Evolutionary conservation across 1,140 invertebrate genomes (phyloP), one percentile per base, ranked within the genome.

Genomic region (Dinoponera quadriceps): DNA sequence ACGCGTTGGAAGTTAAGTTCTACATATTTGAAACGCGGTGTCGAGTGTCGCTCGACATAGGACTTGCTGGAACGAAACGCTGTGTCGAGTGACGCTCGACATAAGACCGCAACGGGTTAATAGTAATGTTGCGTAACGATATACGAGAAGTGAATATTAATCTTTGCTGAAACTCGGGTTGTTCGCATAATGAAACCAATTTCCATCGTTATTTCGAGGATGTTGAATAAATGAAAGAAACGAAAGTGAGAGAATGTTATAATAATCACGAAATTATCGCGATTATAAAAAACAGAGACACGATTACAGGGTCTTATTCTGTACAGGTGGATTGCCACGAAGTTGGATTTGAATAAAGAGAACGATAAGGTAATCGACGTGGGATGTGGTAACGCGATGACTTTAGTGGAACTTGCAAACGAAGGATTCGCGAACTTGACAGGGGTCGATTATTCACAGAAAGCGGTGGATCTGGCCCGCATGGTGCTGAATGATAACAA

Each of bases 331-430:
- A 92, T 94, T 25, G 78, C 48, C 7, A 77, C 88, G 0, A 84
- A 91, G 54, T 57, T 93, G 4, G 82, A 90, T 29, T 66, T 93
- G 22, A 83, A 90, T 7, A 92, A 89, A 49, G 87, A 95, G 90
- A 84, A 93, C 4, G 93, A 94, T 44, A 91, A 94, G 87, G 95
- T 97, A 77, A 93, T 97, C 2, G 97, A 97, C 91, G 88, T 97
- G 85, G 96, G 98, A 16, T 98, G 97, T 93, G 98, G 98, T 2
- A 99, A 99, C 94, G 98, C 98, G 20, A 97, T 97, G 94, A 95
- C 98, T 63, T 93, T 99, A 2, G 94, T 98, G 18, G 96, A 97
- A 91, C 91, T 99, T 88, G 96, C 96, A 0, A 95, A 96, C 75
- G 95, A 96, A 92, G 97, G 96, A 2, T 99, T 96, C 92, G 95